Base-by-base conservation (phyloP, 1,140 invertebrate genomes). In the Plodia interpunctella region DNA sequence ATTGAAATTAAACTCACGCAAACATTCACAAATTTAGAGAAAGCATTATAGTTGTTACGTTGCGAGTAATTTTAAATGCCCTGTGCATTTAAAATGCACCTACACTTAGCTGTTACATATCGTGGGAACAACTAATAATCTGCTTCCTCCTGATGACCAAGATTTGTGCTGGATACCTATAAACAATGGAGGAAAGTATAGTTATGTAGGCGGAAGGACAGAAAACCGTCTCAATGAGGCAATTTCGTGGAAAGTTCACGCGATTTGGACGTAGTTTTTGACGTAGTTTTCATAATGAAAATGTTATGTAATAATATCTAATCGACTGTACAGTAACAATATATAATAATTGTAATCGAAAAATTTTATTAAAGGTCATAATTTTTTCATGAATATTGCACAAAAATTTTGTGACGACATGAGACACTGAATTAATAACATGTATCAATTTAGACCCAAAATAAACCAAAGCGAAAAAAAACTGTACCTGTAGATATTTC, bases 131-230 rank as follows among this genome's bases (percentile, higher is more conserved):
- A 13, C 38, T 15, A 35, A 35, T 17, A 44, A 15, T n/a, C 15
- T 44, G 38, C 15, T 44, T 44, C 38, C 38, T 44, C 3, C 38
- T 44, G 38, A 44, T 44, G 38, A 44, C 38, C 38, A 15, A 44
- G 13, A 44, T 44, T 4, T 2, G 5, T 15, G 38, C 38, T 15
- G 38, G 13, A 44, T 4, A 17, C n/a, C n/a, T n/a, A n/a, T 3
- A 44, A n/a, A 44, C 38, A 44, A 44, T 44, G 13, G 38, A n/a
- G 38, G 15, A 44, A 44, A 5, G n/a, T 15, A 6, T 5, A 44
- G 38, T 44, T 17, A 44, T 15, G 8, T 44, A 5, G 15, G n/a
- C 15, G 13, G 38, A n/a, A 44, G 38, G 38, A 11, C 35, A 38
- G 35, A 11, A 15, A 44, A 44, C 38, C 15, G 13, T 5, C 38